These are phyloP conservation scores for Spilogale gracilis DNA, from an alignment of 2,113 vertebrate species.

Conservation along the genomic window DNA sequence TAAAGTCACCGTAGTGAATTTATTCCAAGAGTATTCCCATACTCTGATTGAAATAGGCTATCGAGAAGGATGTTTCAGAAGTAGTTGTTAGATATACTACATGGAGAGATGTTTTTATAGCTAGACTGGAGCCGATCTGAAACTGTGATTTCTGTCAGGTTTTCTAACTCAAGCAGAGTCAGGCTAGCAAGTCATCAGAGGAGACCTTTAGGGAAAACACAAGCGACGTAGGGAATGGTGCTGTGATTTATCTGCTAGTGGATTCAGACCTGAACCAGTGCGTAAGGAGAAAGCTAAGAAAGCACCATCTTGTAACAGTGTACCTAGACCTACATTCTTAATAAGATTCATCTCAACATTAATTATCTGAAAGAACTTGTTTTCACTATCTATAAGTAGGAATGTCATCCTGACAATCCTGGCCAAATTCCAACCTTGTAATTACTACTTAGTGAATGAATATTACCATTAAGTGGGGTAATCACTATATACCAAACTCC, in stretches of 20 bases:
- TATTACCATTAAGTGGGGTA: conserved; percentile 71
- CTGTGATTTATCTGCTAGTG: conserved; percentile 52
- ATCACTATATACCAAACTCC: conserved; percentile 64
- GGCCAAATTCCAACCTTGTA: conserved; percentile 65
- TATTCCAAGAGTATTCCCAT: conserved; percentile 42
- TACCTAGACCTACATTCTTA: conserved; percentile 6
- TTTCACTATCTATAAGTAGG: conserved; percentile 48
- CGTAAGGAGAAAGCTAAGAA: conserved; percentile 12
- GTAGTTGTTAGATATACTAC: conserved; percentile 48
- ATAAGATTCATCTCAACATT: conserved; percentile 48
- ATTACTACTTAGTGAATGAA: conserved; percentile 67
- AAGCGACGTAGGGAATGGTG: background rate
- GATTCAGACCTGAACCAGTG: conserved; percentile 12
- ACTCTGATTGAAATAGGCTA: conserved; percentile 55
- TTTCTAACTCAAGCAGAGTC: conserved; percentile 70
- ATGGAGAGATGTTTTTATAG: conserved; percentile 63
- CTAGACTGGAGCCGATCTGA: conserved; percentile 62
- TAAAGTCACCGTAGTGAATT: background rate
- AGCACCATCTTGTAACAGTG: background rate
- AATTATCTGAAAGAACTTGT: conserved; percentile 52
- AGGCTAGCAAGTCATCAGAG: conserved; percentile 71
- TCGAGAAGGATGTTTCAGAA: conserved; percentile 50
- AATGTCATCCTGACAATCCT: conserved; percentile 27
- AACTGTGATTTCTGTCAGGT: conserved; percentile 71
- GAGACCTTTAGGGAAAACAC: conserved; percentile 64